Evolutionary conservation across 2,113 vertebrate species (phyloP), one percentile per base, ranked within the genome.

Genomic region (Microtus montanus): DNA sequence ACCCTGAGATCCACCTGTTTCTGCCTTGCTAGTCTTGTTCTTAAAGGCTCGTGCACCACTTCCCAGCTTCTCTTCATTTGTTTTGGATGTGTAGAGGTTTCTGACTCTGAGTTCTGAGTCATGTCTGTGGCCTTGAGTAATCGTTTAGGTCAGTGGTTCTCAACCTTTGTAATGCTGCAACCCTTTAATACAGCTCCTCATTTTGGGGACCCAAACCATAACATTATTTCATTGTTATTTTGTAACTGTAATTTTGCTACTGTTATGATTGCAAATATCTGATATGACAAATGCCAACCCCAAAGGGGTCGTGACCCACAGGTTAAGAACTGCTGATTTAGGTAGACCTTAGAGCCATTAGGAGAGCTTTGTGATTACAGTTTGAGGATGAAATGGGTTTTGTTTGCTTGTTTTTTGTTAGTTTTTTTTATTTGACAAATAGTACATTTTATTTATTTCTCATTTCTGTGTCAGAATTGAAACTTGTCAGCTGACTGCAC

Each of bases 91-190:
- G 73, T 84, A 80, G 70, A 79, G 94, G 7, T 78, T 94, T 89
- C 78, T 35, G 71, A 20, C 95, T 79, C 95, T 79, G 26, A 28
- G 33, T 41, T 96, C 49, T 78, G 22, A 66, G 89, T 87, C 90
- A 33, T 63, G n/a, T 90, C 54, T 35, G 30, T 95, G 88, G 33
- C 64, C 61, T 33, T 91, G 86, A 95, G 54, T 77, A 91, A 83
- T 91, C 44, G 61, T 87, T 30, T 44, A 87, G 82, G n/a, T 13
- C 52, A 26, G 6, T 82, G 54, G 49, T 58, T 82, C 35, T 61
- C 17, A 82, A 20, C 3, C 33, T 61, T 54, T 4, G 5, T 58
- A 58, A n/a, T 14, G 10, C 20, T 80, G 19, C 20, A n/a, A 2
- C 13, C 78, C 35, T 82, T 82, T 58, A 82, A 38, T n/a, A 82